These are phyloP conservation scores for Iphiclides podalirius DNA, from an alignment of 2,888 invertebrate genomes.

Conservation along the genomic window DNA sequence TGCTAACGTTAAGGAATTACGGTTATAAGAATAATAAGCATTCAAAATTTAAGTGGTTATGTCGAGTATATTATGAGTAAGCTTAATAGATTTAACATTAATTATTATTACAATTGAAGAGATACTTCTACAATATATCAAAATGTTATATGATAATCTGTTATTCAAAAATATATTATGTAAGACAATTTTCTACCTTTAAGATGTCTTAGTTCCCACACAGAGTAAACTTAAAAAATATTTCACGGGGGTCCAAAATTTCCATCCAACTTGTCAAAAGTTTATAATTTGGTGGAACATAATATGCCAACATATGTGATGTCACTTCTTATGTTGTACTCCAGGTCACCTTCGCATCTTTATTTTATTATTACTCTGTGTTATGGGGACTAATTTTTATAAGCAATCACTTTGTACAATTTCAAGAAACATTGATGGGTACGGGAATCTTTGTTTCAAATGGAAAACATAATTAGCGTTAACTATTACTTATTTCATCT, in stretches of 20 bases:
- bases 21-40: slow-evolving; percentile 44
- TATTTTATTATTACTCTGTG: slow-evolving; percentile 59
- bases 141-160: slow-evolving; percentile 53
- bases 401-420: slow-evolving; percentile 48
- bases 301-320: slow-evolving; percentile 45
- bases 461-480: slow-evolving; percentile 74
- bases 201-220: slow-evolving; percentile 51
- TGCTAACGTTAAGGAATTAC: slow-evolving; percentile 42
- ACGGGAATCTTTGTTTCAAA: slow-evolving; percentile 77
- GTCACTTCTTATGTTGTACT: slow-evolving; percentile 49
- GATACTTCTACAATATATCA: slow-evolving; percentile 53
- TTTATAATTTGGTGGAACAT: slow-evolving; percentile 65
- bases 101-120: slow-evolving; percentile 29
- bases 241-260: slow-evolving; percentile 73
- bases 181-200: slow-evolving; percentile 49
- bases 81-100: slow-evolving; percentile 60
- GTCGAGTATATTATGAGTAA: slow-evolving; percentile 52
- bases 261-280: slow-evolving; percentile 70
- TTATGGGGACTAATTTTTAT: slow-evolving; percentile 39
- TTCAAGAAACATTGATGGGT: slow-evolving; percentile 70
- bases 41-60: slow-evolving; percentile 54
- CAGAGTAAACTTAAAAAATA: slow-evolving; percentile 66
- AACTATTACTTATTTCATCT: slow-evolving; percentile 31
- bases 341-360: neutral
- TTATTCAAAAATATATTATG: slow-evolving; percentile 59